Evolutionary conservation across 2,888 invertebrate species (phyloP).

Genomic region (Machimus rusticus): DNA sequence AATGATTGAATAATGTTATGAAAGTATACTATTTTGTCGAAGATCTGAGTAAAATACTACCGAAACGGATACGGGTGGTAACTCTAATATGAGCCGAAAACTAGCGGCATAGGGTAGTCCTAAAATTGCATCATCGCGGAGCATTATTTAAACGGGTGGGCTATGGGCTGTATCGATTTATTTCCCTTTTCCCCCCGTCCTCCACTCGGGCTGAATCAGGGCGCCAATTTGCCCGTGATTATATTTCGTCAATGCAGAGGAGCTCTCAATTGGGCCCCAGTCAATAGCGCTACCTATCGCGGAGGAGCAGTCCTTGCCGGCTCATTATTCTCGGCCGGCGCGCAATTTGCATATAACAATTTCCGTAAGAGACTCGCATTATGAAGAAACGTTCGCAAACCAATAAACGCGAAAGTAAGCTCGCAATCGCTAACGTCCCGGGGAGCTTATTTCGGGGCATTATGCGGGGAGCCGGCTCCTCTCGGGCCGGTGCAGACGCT

Average conservation of each 20-base stretch:
- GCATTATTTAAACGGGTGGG: background rate
- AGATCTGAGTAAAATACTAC: no score
- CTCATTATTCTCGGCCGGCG: conserved; percentile 24
- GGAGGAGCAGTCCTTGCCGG: background rate
- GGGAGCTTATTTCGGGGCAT: background rate
- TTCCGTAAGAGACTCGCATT: background rate
- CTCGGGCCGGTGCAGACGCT: background rate
- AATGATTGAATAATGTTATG: no score
- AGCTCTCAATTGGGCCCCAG: conserved; percentile 3
- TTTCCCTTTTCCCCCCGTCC: background rate
- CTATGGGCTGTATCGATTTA: background rate
- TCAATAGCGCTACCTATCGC: conserved; percentile 6
- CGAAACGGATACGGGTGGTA: no score
- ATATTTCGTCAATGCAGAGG: background rate
- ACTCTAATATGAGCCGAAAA: no score
- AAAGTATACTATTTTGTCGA: no score
- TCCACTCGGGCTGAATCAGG: background rate
- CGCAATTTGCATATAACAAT: conserved; percentile 23
- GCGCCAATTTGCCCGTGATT: conserved; percentile 19
- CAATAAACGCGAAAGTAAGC: background rate
- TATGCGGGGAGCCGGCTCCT: background rate
- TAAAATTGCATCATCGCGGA: background rate
- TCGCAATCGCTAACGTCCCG: background rate
- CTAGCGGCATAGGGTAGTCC: background rate
- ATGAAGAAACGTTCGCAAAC: background rate